Evolutionary conservation across 2,888 invertebrate genomes (phyloP), one percentile per base, ranked within the genome.

Genomic region (Perizoma affinitatum): DNA sequence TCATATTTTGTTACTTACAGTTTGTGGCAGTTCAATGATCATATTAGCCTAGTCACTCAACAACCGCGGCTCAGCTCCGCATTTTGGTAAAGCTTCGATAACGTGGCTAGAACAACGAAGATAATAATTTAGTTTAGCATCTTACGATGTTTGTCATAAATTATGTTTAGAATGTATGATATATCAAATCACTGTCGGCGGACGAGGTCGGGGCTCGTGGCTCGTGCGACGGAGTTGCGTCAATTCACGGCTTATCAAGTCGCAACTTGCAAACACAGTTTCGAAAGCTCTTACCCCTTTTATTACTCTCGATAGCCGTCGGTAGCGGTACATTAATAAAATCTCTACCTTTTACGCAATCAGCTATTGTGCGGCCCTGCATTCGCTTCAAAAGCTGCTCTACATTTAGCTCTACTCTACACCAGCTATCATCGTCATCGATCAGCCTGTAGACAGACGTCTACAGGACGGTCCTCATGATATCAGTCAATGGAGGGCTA

Each of bases 221-320:
- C 42, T 33, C 45, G 10, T 46, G 45, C 34, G 45, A 22, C 44
- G 11, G 8, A 38, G 46, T 65, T 66, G 62, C 63, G 58, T 47
- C 67, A 65, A 53, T 64, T 69, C 61, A 56, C 70, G 44, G 53
- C 66, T 55, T 47, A 60, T 55, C 66, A 74, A 44, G 33, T 53
- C 34, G 54, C 54, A 46, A 49, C 40, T 58, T 58, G 33, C 44
- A 44, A 44, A 49, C 55, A 51, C 55, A 36, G 66, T 71, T 69
- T 63, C 66, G 64, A 70, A 65, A 71, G 66, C 69, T 62, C 49
- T 58, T 61, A 56, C 54, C 48, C 45, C 42, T 57, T 54, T 60
- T 54, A 61, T 52, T 48, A 61, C 58, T 51, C 54, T 63, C 43
- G 34, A 58, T 42, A 58, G 42, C 40, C n/a, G 38, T 22, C 22